These are phyloP conservation scores for Phymatocera aterrima DNA, from an alignment of 2,888 invertebrate species.

Conservation along the genomic window DNA sequence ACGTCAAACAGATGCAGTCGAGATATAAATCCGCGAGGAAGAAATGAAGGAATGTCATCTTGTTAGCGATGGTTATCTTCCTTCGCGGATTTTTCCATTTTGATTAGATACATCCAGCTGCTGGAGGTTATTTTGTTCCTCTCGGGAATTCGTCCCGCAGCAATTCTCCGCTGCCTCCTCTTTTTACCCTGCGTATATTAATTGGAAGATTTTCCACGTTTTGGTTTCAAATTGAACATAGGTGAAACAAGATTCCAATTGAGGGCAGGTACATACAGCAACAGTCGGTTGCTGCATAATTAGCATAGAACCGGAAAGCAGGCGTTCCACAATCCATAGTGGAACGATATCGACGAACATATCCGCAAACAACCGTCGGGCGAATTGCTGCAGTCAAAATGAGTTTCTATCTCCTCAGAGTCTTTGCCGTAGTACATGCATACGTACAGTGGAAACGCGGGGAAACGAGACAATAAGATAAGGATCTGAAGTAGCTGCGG, in stretches of 20 bases:
- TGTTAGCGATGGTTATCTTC: slow-evolving; percentile 33
- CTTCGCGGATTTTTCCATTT: neutral
- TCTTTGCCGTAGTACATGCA: neutral
- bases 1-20: slow-evolving; percentile 4
- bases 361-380: neutral
- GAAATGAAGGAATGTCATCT: slow-evolving; percentile 36
- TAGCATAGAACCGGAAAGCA: neutral
- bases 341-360: neutral
- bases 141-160: neutral
- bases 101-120: slow-evolving; percentile 15
- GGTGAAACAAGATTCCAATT: neutral
- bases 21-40: slow-evolving; percentile 3
- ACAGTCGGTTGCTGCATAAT: too few relatives aligned
- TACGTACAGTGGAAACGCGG: neutral
- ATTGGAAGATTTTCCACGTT: slow-evolving; percentile 20
- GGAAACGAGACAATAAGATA: slow-evolving; percentile 27
- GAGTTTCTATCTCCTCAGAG: neutral
- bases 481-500: slow-evolving; percentile 14
- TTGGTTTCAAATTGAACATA: neutral
- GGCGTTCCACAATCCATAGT: neutral
- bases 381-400: neutral
- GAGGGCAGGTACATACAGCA: neutral
- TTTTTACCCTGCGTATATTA: neutral
- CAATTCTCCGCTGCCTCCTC: neutral
- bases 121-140: neutral